A percentile compares a stretch with the other conserved stretches of the same genome.
phyloP scores from a whole-genome alignment of 2,113 vertebrate genomes.

The Gobiocypris rarus region DNA sequence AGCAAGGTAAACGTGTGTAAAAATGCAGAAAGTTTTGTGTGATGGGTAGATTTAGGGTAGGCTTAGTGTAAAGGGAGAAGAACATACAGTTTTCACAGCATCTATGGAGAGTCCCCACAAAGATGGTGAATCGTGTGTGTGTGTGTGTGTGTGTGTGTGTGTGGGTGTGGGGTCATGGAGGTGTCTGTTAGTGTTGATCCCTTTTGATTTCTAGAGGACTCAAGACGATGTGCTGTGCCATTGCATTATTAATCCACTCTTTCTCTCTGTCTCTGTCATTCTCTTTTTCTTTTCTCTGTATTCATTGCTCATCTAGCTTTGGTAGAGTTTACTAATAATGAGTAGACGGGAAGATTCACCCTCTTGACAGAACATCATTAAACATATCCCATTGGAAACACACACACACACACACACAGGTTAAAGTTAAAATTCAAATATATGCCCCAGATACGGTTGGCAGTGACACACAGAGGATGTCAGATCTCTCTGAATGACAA shows the following conservation, averaged over 20 bases:
- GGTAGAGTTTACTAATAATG: constrained; percentile 1
- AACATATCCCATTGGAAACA: not conserved
- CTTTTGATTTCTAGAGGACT: not conserved
- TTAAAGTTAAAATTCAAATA: not conserved
- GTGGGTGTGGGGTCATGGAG: not conserved
- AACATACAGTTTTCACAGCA: no score
- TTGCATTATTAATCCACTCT: constrained; percentile 25
- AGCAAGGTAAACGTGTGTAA: not conserved
- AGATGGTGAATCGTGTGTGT: not conserved
- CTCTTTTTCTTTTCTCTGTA: not conserved
- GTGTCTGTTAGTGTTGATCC: no score
- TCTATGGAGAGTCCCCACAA: no score
- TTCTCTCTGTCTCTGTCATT: not conserved
- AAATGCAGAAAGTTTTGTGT: no score
- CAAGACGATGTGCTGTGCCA: constrained; percentile 11
- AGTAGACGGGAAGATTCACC: constrained; percentile 1
- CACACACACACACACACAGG: not conserved
- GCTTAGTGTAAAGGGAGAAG: no score
- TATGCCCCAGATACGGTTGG: not conserved
- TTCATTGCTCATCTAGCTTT: constrained; percentile 12
- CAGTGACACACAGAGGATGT: not conserved
- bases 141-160: not conserved
- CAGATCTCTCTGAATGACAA: not conserved
- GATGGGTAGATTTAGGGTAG: no score
- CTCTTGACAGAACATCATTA: constrained; percentile 34